These are phyloP conservation scores for human (Homo sapiens) DNA, from an alignment of 2,113 vertebrate genomes.

Conservation along the genomic window DNA sequence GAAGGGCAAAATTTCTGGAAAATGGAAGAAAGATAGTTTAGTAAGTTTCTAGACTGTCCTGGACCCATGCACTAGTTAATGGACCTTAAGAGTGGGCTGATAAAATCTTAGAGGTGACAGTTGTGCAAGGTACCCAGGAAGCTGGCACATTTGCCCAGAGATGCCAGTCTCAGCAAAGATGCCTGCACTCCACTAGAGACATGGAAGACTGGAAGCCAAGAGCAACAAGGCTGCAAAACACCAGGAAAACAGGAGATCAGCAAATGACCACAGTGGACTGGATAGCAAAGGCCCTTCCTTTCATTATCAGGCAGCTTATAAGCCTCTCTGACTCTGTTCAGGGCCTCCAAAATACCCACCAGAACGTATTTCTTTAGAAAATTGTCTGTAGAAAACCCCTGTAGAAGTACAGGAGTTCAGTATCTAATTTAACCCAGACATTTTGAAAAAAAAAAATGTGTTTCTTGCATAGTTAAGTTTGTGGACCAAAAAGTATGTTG, in stretches of 20 bases:
- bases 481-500: not conserved
- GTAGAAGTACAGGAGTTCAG: fast-evolving
- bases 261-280: no score
- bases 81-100: not conserved
- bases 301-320: not conserved
- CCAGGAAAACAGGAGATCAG: not conserved
- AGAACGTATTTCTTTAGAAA: not conserved
- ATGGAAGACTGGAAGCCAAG: not conserved
- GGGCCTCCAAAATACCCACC: not conserved
- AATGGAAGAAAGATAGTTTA: not conserved
- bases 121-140: not conserved
- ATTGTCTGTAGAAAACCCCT: not conserved
- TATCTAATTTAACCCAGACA: not conserved
- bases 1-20: not conserved
- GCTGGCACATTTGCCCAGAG: not conserved
- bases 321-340: not conserved
- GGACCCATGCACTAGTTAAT: not conserved
- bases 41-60: not conserved
- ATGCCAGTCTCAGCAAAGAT: not conserved
- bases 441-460: not conserved
- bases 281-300: not conserved
- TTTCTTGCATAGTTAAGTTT: not conserved
- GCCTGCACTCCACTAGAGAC: not conserved
- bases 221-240: not conserved
- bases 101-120: not conserved